Base-by-base conservation (phyloP, 2,888 invertebrate genomes). In the Candidula unifasciata region DNA sequence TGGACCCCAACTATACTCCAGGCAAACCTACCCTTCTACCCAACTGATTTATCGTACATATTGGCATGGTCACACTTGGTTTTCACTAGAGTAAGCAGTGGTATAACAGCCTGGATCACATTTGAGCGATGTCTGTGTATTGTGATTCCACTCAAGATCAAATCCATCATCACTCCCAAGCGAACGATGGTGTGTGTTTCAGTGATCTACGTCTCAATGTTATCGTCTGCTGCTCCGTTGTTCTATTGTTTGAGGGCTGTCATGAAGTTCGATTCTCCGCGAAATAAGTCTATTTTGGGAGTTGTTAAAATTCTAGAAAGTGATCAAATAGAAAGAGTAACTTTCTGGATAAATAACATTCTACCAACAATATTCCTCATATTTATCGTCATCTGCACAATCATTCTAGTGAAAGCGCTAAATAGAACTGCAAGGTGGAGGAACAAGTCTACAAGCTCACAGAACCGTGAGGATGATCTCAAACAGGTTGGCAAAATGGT, bases 61-160 rank as follows among this genome's bases (percentile, higher is more conserved):
- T 24, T 66, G 6, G n/a, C 27, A 8, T 66, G 66, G 66, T 3
- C 5, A 6, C 66, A 66, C 27, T 8, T 66, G 8, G 5, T 66
- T 13, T 66, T 66, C 27, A 66, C 66, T n/a, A 66, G 66, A 30
- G 66, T 66, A 2, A 66, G 27, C 5, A 66, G 27, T 27, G 74
- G 76, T n/a, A 82, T 64, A n/a, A 82, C 82, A 2, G 82, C 60
- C 30, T 76, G 64, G 64, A 69, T 82, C 33, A 60, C 82, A 13
- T 66, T 82, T 37, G 82, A 82, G 24, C 52, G 82, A 30, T 82
- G 82, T 30, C 13, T 66, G 5, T 66, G 66, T 27, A 66, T 66
- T 27, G 27, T 66, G 8, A 27, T 13, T 0, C 66, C 66, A n/a
- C 5, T 66, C 27, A 66, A 66, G 13, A 13, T 66, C 13, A 66